These are phyloP conservation scores for Entomobrya proxima DNA, from an alignment of 2,888 invertebrate species.

Conservation along the genomic window DNA sequence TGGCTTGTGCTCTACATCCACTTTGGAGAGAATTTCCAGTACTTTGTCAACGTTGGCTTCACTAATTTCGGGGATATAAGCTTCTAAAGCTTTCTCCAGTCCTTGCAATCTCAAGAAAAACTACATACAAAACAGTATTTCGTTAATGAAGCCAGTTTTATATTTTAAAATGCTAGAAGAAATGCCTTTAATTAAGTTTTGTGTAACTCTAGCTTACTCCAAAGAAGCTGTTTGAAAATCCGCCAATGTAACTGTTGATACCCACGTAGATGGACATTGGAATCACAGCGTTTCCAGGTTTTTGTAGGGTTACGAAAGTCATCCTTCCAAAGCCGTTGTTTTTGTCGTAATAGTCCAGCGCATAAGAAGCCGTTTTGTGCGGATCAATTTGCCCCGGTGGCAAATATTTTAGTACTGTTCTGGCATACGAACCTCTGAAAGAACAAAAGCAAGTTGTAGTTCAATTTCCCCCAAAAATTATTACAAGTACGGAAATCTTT, in stretches of 20 bases:
- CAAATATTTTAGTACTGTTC: slow-evolving; percentile 73
- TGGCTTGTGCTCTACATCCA: slow-evolving; percentile 65
- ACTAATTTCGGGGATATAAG: slow-evolving; percentile 41
- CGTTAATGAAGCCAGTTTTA: no score
- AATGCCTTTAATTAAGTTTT: background rate
- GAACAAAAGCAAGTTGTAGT: background rate
- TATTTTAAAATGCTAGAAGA: background rate
- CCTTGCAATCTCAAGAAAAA: slow-evolving; percentile 73
- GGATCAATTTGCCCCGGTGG: slow-evolving; percentile 73
- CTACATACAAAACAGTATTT: slow-evolving; percentile 50
- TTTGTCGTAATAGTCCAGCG: slow-evolving; percentile 71
- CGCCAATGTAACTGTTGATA: slow-evolving; percentile 68
- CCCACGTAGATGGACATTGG: slow-evolving; percentile 73
- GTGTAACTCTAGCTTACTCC: slow-evolving; percentile 60
- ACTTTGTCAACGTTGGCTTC: slow-evolving; percentile 70
- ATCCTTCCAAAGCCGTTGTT: slow-evolving; percentile 71
- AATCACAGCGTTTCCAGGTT: slow-evolving; percentile 69
- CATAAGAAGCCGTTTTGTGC: slow-evolving; percentile 68
- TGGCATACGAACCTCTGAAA: slow-evolving; percentile 67
- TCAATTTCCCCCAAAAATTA: background rate
- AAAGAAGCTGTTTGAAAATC: slow-evolving; percentile 67
- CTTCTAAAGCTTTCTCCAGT: slow-evolving; percentile 65
- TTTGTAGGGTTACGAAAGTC: slow-evolving; percentile 65
- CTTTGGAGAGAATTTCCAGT: slow-evolving; percentile 67
- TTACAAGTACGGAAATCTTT: slow-evolving; percentile 5